Base-by-base conservation (phyloP, 2,888 invertebrate genomes). In the Ferdinandea cuprea region DNA sequence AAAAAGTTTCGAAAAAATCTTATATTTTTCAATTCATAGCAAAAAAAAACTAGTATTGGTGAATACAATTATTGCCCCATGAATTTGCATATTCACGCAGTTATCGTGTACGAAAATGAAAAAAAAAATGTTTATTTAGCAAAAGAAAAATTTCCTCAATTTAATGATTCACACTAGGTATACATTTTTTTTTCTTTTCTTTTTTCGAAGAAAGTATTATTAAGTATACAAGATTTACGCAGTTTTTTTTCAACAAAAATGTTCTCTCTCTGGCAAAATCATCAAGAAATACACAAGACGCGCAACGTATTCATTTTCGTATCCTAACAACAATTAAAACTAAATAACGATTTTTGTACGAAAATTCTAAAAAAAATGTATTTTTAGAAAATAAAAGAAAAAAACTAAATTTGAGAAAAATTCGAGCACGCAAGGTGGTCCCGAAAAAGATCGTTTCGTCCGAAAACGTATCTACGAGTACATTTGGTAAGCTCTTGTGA, bases 351-450 rank as follows among this genome's bases (percentile, higher is more conserved):
- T 48, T 28, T 48, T 28, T 21, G 48, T 48, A 48, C 25, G 2
- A 28, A 25, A 48, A 48, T n/a, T 13, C n/a, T 9, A 6, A 3
- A 28, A 40, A 13, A 40, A 13, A 8, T 25, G 9, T 48, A 25
- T 48, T 48, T 28, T 25, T 25, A 48, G 25, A 48, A 28, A 73
- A 73, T 54, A 73, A 73, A 68, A 79, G n/a, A 66, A 54, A 73
- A 68, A 37, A n/a, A n/a, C n/a, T n/a, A n/a, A n/a, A n/a, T n/a
- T n/a, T n/a, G n/a, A n/a, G n/a, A n/a, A n/a, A n/a, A n/a, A n/a
- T n/a, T 74, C 69, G 30, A 69, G 37, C 63, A 65, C 63, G 76
- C 80, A 80, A 80, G 74, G 63, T 80, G 74, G 69, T 80, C 76
- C 42, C 74, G 63, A 63, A 80, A 74, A 63, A 74, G 63, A 63